These are phyloP conservation scores for Alloplasta piceator DNA, from an alignment of 2,888 invertebrate genomes.

Conservation along the genomic window DNA sequence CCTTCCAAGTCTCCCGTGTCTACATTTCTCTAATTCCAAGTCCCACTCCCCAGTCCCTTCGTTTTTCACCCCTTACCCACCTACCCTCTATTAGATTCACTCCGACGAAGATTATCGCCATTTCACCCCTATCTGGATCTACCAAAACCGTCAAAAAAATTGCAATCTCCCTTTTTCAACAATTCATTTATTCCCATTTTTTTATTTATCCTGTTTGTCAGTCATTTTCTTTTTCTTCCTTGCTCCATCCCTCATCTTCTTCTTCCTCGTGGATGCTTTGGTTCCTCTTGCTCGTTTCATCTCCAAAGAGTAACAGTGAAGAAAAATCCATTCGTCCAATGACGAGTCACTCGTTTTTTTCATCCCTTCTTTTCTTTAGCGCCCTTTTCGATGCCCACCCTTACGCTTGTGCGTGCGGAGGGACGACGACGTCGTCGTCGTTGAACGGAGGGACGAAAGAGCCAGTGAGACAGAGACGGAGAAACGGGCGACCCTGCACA, in stretches of 20 bases:
- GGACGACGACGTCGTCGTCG: slow-evolving; percentile 11
- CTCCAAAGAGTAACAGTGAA: slow-evolving; percentile 10
- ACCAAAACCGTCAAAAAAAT: too few relatives aligned
- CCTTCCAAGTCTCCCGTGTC: too few relatives aligned
- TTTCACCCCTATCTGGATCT: too few relatives aligned
- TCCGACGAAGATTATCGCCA: too few relatives aligned
- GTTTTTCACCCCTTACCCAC: too few relatives aligned
- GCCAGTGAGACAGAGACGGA: slow-evolving; percentile 26
- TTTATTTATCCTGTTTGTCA: too few relatives aligned
- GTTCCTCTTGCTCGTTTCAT: not conserved
- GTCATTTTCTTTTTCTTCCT: not conserved
- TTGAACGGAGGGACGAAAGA: slow-evolving; percentile 23
- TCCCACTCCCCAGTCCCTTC: too few relatives aligned
- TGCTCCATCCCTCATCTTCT: not conserved
- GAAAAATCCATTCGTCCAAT: slow-evolving; percentile 42
- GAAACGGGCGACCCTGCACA: slow-evolving; percentile 72
- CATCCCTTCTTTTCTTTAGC: slow-evolving; percentile 11
- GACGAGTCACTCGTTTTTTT: slow-evolving; percentile 23
- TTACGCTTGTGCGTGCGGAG: slow-evolving; percentile 46
- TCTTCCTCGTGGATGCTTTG: not conserved
- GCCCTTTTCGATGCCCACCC: slow-evolving; percentile 27
- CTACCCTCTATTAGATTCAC: too few relatives aligned
- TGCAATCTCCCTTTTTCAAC: too few relatives aligned
- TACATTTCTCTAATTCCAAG: too few relatives aligned
- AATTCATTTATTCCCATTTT: too few relatives aligned